Base-by-base conservation (phyloP, 2,888 invertebrate species). In the Danaus chrysippus region DNA sequence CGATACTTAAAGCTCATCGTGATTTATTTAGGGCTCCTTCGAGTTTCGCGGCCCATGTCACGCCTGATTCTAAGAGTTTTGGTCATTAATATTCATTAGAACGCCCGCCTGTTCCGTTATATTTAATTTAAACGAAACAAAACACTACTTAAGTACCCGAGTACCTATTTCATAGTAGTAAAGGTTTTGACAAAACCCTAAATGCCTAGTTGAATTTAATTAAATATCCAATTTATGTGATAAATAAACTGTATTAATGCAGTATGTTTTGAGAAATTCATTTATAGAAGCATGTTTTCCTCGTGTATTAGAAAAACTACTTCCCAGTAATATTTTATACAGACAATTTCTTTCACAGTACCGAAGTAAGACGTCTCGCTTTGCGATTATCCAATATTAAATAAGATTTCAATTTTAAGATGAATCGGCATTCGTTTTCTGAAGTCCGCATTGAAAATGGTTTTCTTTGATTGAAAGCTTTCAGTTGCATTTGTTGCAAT, bases 21-120 rank as follows among this genome's bases (percentile, higher is more conserved):
- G 86, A 87, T 87, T 87, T 87, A 86, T 86, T 77, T 78, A 76
- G 75, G 76, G 73, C 76, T 73, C 72, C 57, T 64, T 63, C 71
- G 75, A 79, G 81, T 79, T 79, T 71, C 75, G 74, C 77, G 77
- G 82, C 82, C 82, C 83, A 74, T 82, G 84, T 85, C 84, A 83
- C 73, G 77, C 74, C 76, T 79, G 78, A 84, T 83, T 84, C 78
- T 75, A 75, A 81, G 81, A 84, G 80, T 84, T 85, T 79, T 71
- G 64, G 68, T 78, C 85, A 87, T 87, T 87, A 84, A 87, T 87
- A 84, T 87, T 87, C 83, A 87, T 87, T 87, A 84, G 76, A 76
- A 77, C 67, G 75, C 77, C 78, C 74, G 84, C 81, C 82, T 82
- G 78, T 77, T 77, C 75, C 69, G 76, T 77, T 82, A 81, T 85